A percentile compares a stretch with the other conserved stretches of the same genome.
Conservation (phyloP, 1,140 invertebrate species). For the Zaprionus camerounensis region DNA sequence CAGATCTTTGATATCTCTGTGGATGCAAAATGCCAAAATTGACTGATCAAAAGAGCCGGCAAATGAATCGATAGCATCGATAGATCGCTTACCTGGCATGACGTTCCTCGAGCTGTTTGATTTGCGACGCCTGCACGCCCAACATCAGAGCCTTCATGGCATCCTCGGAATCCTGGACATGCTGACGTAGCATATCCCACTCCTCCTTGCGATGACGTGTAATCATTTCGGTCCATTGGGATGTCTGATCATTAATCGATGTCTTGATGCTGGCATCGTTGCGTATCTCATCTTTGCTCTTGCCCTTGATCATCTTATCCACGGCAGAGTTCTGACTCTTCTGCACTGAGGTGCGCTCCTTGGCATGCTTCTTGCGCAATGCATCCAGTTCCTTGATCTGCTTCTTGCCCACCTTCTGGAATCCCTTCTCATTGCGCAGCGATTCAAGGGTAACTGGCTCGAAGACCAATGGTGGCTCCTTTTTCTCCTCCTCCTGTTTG, state of each 20-base stretch:
- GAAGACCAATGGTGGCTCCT: slow-evolving; percentile 91
- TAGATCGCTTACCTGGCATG: slow-evolving; percentile 91
- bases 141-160: slow-evolving; percentile 94
- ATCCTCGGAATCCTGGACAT: slow-evolving; percentile 94
- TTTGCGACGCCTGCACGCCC: slow-evolving; percentile 92
- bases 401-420: slow-evolving; percentile 97
- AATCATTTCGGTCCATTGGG: slow-evolving; percentile 96
- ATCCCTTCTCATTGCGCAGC: slow-evolving; percentile 96
- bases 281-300: slow-evolving; percentile 92
- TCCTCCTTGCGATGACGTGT: slow-evolving; percentile 96
- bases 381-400: slow-evolving; percentile 98
- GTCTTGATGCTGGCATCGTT: slow-evolving; percentile 92
- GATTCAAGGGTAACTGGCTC: slow-evolving; percentile 96
- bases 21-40: slow-evolving; percentile 9
- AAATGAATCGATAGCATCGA: not conserved
- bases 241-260: slow-evolving; percentile 94
- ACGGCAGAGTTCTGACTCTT: slow-evolving; percentile 97
- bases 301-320: slow-evolving; percentile 97
- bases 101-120: slow-evolving; percentile 95
- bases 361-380: slow-evolving; percentile 96
- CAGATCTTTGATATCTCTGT: slow-evolving; percentile 97
- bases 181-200: slow-evolving; percentile 92
- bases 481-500: slow-evolving; percentile 89
- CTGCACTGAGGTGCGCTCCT: slow-evolving; percentile 95
- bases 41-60: not conserved